phyloP scores from a whole-genome alignment of 2,797 vertebrate species.

The Sibirionetta formosa region DNA sequence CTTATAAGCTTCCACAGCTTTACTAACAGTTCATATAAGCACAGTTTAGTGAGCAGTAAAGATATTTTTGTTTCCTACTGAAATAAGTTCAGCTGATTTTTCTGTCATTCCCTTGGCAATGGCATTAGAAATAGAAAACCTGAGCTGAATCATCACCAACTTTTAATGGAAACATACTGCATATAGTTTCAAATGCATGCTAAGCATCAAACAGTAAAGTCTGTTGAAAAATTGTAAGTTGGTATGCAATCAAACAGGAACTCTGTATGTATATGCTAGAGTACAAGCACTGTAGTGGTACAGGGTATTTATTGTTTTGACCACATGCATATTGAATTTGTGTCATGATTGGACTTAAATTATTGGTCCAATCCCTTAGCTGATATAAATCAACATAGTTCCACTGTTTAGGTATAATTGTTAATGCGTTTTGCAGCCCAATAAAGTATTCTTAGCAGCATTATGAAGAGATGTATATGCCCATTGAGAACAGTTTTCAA shows the following conservation, averaged over 20 bases:
- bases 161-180: background rate
- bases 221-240: background rate
- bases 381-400: background rate
- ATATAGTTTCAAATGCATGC: background rate
- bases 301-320: background rate
- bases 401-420: background rate
- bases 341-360: background rate
- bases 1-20: background rate
- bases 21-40: background rate
- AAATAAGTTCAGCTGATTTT: conserved; percentile 25
- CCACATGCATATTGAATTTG: too few relatives aligned
- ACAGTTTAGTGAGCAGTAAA: background rate
- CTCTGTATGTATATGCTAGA: background rate
- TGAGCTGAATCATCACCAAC: background rate
- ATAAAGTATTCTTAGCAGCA: background rate
- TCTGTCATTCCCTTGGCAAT: background rate
- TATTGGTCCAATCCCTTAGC: background rate
- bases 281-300: background rate
- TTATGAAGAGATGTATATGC: background rate
- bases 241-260: background rate
- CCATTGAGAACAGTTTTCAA: background rate
- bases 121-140: background rate
- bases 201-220: background rate
- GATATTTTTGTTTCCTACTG: background rate
- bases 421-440: background rate